A percentile compares a stretch with the other conserved stretches of the same genome.
Conservation (phyloP, 2,113 vertebrate genomes). For the Nannobrachium achirus region DNA sequence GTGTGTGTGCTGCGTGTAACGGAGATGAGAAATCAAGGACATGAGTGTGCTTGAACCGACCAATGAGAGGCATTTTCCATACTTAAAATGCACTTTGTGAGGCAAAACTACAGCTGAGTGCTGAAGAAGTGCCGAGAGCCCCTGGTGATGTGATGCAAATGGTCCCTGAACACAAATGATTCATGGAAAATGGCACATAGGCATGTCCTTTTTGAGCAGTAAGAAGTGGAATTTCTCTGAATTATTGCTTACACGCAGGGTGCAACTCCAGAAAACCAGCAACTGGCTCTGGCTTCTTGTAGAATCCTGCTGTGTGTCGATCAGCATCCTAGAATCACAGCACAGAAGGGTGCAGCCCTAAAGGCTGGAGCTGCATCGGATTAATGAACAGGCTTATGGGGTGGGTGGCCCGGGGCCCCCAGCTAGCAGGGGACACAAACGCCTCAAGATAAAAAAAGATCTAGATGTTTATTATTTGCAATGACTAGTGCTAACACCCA, state of each 20-base stretch:
- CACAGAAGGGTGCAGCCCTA: slow-evolving; percentile 47
- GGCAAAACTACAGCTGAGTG: slow-evolving; percentile 56
- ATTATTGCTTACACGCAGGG: slow-evolving; percentile 59
- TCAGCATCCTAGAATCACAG: slow-evolving; percentile 62
- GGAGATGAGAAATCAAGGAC: slow-evolving; percentile 25
- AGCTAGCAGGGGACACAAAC: slow-evolving; percentile 3
- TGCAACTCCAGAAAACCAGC: slow-evolving; percentile 7
- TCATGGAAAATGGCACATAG: slow-evolving; percentile 60
- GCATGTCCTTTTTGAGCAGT: slow-evolving; percentile 58
- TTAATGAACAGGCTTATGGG: slow-evolving; percentile 63
- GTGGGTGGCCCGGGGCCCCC: slow-evolving; percentile 42
- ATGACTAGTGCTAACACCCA: slow-evolving; percentile 3
- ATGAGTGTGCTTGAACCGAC: slow-evolving; percentile 33
- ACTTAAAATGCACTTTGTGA: slow-evolving; percentile 66
- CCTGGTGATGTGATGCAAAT: slow-evolving; percentile 65
- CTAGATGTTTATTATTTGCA: slow-evolving; percentile 16
- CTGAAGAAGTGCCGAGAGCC: slow-evolving; percentile 57
- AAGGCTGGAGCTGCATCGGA: slow-evolving; percentile 56
- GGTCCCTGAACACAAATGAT: slow-evolving; percentile 70
- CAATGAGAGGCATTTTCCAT: slow-evolving; percentile 42
- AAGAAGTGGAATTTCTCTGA: slow-evolving; percentile 65
- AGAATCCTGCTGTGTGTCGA: slow-evolving; percentile 35
- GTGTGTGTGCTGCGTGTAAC: no score
- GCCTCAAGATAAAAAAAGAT: not conserved
- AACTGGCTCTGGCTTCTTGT: no score